phyloP scores from a whole-genome alignment of 92 coral and sea anemone species.

The Blastomussa wellsi region DNA sequence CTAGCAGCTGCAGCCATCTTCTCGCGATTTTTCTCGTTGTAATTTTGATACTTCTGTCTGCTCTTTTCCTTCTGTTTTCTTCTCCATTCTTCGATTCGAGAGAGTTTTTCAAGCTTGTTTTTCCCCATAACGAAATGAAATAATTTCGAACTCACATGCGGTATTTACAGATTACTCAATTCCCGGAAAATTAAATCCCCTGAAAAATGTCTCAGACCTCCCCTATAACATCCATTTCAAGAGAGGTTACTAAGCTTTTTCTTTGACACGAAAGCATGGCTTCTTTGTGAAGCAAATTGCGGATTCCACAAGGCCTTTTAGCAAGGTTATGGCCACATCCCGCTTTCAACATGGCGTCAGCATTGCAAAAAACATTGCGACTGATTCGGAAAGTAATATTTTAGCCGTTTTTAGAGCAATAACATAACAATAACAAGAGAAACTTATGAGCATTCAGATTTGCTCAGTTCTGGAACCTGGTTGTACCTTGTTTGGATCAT shows the following conservation, averaged over 20 bases:
- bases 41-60: no score
- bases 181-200: conserved; percentile 10
- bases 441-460: conserved; percentile 22
- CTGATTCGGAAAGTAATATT: background rate
- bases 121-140: no score
- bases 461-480: conserved; percentile 31
- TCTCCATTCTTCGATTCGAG: no score
- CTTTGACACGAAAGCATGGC: background rate
- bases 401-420: conserved; percentile 2
- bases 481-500: conserved; percentile 39
- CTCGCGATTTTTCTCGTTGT: no score
- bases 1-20: no score
- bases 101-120: no score
- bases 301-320: background rate
- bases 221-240: background rate
- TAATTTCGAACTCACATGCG: no score
- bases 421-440: background rate
- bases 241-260: background rate
- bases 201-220: conserved; percentile 4
- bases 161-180: conserved; percentile 47
- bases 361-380: background rate
- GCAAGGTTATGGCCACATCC: background rate
- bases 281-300: background rate
- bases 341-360: background rate
- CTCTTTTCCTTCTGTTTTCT: no score